phyloP scores from a whole-genome alignment of 2,113 vertebrate species.

The Callopanchax toddi region DNA sequence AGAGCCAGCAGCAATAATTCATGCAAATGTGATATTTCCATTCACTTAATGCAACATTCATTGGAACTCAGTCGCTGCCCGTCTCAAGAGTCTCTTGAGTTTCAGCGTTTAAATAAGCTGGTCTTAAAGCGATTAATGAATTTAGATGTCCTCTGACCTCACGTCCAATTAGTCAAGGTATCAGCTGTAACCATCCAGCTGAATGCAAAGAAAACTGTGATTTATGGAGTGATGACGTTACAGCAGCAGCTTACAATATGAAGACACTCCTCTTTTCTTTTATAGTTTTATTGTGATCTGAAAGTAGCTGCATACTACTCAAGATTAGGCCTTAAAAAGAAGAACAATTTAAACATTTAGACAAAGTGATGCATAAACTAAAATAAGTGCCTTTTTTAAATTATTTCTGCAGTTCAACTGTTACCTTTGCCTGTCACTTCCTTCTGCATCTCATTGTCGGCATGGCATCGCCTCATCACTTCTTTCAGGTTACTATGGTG shows the following conservation, averaged over 20 bases:
- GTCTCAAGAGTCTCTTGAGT: constrained; percentile 13
- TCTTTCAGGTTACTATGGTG: constrained; percentile 20
- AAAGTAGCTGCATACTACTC: too few relatives aligned
- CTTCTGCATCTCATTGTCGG: neutral
- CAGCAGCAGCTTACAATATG: neutral
- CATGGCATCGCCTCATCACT: constrained; percentile 6
- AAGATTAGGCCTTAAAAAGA: too few relatives aligned
- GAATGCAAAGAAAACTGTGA: neutral
- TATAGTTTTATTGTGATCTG: too few relatives aligned
- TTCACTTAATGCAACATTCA: constrained; percentile 67
- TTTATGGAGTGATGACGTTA: neutral
- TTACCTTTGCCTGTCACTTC: neutral
- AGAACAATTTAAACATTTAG: too few relatives aligned
- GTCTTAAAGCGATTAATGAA: constrained; percentile 48
- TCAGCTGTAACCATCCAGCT: constrained; percentile 21
- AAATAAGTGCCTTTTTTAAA: too few relatives aligned
- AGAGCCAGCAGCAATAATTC: constrained; percentile 58
- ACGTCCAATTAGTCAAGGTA: constrained; percentile 13
- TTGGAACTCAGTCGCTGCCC: constrained; percentile 27
- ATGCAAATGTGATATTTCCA: constrained; percentile 76
- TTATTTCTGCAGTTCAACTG: too few relatives aligned
- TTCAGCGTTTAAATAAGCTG: constrained; percentile 23
- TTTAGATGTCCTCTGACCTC: constrained; percentile 29
- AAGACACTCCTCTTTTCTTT: too few relatives aligned
- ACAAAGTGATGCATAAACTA: too few relatives aligned